These are phyloP conservation scores for Drosophila leonis DNA, from an alignment of 2,888 invertebrate species.

Conservation along the genomic window DNA sequence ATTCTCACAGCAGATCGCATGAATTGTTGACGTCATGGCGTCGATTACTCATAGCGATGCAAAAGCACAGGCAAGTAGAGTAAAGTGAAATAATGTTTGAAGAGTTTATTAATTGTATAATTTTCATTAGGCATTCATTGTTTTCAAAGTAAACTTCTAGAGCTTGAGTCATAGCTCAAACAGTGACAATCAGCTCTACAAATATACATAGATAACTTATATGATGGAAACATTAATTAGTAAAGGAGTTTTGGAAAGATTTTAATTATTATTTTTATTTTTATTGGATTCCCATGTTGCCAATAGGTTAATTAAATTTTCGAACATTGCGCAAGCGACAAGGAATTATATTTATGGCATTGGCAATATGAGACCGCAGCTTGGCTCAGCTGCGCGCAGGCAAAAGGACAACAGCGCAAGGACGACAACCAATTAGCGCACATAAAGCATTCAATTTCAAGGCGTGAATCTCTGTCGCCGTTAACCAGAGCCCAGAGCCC, in stretches of 20 bases:
- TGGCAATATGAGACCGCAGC: background rate
- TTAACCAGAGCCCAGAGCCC: conserved; percentile 21
- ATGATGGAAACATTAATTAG: background rate
- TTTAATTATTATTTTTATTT: background rate
- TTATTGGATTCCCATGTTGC: background rate
- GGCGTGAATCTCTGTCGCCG: conserved; percentile 23
- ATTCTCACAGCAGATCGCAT: background rate
- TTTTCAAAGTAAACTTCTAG: background rate
- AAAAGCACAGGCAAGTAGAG: background rate
- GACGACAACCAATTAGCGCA: conserved; percentile 38
- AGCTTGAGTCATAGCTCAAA: background rate
- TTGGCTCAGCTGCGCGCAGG: background rate
- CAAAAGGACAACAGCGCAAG: conserved; percentile 9
- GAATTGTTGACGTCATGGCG: background rate
- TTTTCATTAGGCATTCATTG: background rate
- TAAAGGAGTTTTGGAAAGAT: background rate
- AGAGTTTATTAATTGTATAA: background rate
- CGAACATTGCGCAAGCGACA: background rate
- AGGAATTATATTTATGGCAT: conserved; percentile 3
- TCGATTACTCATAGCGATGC: background rate
- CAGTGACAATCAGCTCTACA: background rate
- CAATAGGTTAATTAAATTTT: background rate
- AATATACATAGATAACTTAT: too few relatives aligned
- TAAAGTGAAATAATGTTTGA: background rate
- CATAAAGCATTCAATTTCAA: conserved; percentile 45